phyloP scores from a whole-genome alignment of 2,888 invertebrate species.

The Linyphia triangularis region DNA sequence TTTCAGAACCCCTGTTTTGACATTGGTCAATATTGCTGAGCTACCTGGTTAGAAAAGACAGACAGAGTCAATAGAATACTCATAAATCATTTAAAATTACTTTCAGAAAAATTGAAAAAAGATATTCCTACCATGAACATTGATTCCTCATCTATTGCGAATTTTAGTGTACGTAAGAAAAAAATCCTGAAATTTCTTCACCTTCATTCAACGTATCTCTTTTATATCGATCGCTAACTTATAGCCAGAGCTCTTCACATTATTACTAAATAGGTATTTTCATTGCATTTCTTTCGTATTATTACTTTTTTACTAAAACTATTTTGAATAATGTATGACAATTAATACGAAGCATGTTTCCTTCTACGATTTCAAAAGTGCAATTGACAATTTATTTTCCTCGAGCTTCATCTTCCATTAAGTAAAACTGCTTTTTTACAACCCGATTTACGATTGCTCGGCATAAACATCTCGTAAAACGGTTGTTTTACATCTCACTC shows the following conservation, averaged over 20 bases:
- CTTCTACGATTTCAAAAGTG: background rate
- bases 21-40: too few relatives aligned
- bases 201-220: too few relatives aligned
- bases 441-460: constrained; percentile 49
- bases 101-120: background rate
- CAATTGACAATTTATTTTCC: background rate
- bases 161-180: too few relatives aligned
- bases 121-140: background rate
- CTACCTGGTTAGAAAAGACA: too few relatives aligned
- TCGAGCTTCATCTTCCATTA: constrained; percentile 41
- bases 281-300: background rate
- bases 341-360: constrained; percentile 2
- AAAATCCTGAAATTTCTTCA: too few relatives aligned
- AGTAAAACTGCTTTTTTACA: constrained; percentile 49
- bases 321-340: constrained; percentile 4
- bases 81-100: background rate
- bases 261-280: background rate
- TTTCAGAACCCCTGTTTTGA: too few relatives aligned
- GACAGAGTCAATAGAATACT: too few relatives aligned
- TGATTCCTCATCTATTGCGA: background rate
- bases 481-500: constrained; percentile 40
- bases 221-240: too few relatives aligned
- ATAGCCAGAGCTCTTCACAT: background rate
- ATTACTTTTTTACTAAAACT: background rate
- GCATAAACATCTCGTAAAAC: constrained; percentile 45